Evolutionary conservation across 2,113 vertebrate species (phyloP).

Genomic region (Dasyurus viverrinus): DNA sequence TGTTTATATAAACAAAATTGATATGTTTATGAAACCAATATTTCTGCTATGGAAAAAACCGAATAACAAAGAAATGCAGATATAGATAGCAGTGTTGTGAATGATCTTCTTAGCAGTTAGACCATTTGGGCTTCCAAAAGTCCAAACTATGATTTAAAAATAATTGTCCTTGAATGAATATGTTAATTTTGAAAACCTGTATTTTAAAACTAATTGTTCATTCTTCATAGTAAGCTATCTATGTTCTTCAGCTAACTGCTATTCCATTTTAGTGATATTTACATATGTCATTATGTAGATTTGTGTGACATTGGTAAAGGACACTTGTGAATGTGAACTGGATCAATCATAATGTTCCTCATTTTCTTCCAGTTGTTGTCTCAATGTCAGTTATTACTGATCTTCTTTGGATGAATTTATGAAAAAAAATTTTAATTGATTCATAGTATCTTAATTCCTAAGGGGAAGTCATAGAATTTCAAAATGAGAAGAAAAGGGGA

Average conservation of each 20-base stretch:
- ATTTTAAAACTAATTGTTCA: slow-evolving; percentile 51
- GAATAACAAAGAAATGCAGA: slow-evolving; percentile 9
- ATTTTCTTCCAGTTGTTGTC: background rate
- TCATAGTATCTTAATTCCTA: background rate
- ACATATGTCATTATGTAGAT: background rate
- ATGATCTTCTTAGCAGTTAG: background rate
- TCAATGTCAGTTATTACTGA: background rate
- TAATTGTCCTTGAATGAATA: background rate
- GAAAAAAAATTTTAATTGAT: background rate
- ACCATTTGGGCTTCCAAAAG: background rate
- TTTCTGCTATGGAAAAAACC: slow-evolving; percentile 26
- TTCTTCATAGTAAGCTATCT: slow-evolving; percentile 29
- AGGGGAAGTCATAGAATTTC: background rate
- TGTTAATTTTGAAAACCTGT: slow-evolving; percentile 25
- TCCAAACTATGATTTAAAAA: background rate
- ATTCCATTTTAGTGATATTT: background rate
- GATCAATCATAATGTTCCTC: background rate
- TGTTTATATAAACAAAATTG: slow-evolving; percentile 48
- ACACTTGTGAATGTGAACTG: background rate
- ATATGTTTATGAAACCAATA: background rate
- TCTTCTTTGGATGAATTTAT: background rate
- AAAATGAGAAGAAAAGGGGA: background rate
- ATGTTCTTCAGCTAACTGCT: background rate
- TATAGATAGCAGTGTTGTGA: background rate
- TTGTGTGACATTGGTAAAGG: background rate